Percentiles rank a stretch among this genome's conserved stretches.
Conservation (phyloP, 2,797 vertebrate genomes). For the Microctenopoma stevenorrisi region DNA sequence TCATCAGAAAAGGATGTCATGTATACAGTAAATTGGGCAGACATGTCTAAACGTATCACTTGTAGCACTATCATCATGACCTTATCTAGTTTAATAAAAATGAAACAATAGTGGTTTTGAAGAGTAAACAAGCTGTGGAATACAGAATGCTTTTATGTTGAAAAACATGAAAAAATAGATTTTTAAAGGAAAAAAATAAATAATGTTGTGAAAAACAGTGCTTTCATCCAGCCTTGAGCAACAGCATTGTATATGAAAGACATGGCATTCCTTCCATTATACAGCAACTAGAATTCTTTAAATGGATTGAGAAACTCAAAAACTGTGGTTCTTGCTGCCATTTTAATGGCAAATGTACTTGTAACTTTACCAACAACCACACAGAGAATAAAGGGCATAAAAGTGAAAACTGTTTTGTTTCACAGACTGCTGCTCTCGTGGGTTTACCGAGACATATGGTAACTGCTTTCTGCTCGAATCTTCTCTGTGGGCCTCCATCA, state of each 20-base stretch:
- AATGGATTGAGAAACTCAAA: conserved; percentile 62
- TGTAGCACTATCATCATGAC: conserved; percentile 16
- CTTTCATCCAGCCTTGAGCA: conserved; percentile 63
- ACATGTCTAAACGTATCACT: conserved; percentile 25
- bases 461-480: conserved; percentile 62
- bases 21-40: neutral
- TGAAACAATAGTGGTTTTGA: conserved; percentile 15
- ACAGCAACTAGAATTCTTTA: conserved; percentile 62
- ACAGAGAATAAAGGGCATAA: conserved; percentile 56
- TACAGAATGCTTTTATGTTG: conserved; percentile 23
- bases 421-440: conserved; percentile 75
- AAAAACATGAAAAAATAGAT: conserved; percentile 40
- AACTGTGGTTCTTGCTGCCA: conserved; percentile 57
- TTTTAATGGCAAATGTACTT: conserved; percentile 77
- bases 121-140: conserved; percentile 23
- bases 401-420: conserved; percentile 76
- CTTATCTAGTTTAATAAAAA: conserved; percentile 34
- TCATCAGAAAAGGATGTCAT: conserved; percentile 7
- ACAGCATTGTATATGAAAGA: conserved; percentile 56
- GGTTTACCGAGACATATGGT: conserved; percentile 71
- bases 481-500: conserved; percentile 77
- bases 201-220: conserved; percentile 24
- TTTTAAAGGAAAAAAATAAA: conserved; percentile 56
- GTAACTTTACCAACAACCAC: conserved; percentile 65
- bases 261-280: conserved; percentile 49